Evolutionary conservation across 2,888 invertebrate species (phyloP).

Genomic region (Abrostola triplasia): DNA sequence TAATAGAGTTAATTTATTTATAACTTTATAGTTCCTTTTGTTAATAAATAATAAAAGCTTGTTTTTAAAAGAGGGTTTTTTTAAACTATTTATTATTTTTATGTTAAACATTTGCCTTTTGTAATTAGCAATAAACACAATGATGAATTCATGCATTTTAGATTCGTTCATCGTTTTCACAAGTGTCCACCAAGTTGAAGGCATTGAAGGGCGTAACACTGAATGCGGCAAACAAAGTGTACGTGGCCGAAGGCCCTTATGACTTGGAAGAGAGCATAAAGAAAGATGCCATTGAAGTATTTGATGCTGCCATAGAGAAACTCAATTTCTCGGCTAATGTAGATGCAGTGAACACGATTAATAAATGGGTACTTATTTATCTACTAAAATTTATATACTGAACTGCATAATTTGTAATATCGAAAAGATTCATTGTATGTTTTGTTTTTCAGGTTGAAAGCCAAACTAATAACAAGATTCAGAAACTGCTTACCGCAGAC

Average conservation of each 20-base stretch:
- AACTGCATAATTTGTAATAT: neutral
- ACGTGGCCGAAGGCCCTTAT: no score
- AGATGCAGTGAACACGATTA: conserved; percentile 89
- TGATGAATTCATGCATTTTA: conserved; percentile 63
- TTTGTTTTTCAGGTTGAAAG: conserved; percentile 84
- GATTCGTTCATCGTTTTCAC: no score
- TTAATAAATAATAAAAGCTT: no score
- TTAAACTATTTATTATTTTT: no score
- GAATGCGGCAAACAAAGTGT: no score
- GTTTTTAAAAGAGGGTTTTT: no score
- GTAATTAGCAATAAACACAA: conserved; percentile 9
- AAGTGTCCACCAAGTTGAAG: no score
- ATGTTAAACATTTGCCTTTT: neutral
- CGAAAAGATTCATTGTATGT: neutral
- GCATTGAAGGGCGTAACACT: no score
- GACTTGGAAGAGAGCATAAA: no score
- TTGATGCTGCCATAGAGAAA: conserved; percentile 89
- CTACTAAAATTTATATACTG: neutral
- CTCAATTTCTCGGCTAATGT: conserved; percentile 88
- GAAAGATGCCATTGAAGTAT: conserved; percentile 89
- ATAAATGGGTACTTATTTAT: no score
- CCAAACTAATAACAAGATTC: conserved; percentile 94
- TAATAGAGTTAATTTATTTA: no score
- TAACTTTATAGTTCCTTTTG: no score
- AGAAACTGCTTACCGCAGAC: conserved; percentile 90